Conservation (phyloP, 2,113 vertebrate genomes). For the Tyto alba region DNA sequence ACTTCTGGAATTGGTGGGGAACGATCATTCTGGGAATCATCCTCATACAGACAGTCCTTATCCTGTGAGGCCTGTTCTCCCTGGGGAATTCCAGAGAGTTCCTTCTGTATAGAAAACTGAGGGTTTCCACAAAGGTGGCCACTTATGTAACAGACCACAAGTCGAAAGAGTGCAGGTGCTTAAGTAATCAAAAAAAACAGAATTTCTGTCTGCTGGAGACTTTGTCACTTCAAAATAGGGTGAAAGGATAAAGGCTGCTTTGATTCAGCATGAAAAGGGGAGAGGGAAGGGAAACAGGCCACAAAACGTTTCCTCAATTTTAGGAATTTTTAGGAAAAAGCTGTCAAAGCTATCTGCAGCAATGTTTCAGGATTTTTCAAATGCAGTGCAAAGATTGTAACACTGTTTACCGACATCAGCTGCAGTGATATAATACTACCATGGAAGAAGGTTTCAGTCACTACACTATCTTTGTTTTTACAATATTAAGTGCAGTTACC, state of each 20-base stretch:
- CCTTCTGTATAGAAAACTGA: not conserved
- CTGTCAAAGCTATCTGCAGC: not conserved
- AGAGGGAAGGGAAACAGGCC: no score
- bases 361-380: not conserved
- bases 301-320: not conserved
- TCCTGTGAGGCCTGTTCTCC: not conserved
- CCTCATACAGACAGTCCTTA: not conserved
- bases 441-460: not conserved
- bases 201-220: not conserved
- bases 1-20: not conserved
- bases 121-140: not conserved
- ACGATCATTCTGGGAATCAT: not conserved
- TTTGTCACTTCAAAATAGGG: not conserved
- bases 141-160: not conserved
- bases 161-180: not conserved
- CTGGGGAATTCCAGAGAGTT: not conserved
- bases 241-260: not conserved
- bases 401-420: fast-evolving
- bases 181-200: not conserved
- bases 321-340: not conserved
- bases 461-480: not conserved
- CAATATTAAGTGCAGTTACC: not conserved
- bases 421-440: not conserved
- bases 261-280: not conserved
- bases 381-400: not conserved